Conservation (phyloP, 2,797 vertebrate species). For the Gallinago solitaria region DNA sequence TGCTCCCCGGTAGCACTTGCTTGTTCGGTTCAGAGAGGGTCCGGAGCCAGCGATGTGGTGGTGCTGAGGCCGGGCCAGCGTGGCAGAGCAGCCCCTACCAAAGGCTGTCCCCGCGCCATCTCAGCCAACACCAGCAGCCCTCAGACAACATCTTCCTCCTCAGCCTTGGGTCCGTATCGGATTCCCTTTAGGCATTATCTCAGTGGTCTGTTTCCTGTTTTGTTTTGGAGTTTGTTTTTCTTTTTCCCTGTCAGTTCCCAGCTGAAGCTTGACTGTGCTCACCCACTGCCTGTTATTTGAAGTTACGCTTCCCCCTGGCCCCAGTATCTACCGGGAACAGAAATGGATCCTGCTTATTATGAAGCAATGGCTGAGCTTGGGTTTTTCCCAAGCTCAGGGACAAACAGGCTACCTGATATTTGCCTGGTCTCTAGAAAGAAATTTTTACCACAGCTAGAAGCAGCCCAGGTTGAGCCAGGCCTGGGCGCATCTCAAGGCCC, state of each 20-base stretch:
- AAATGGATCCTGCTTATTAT: background rate
- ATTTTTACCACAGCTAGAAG: background rate
- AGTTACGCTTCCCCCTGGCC: background rate
- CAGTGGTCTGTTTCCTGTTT: background rate
- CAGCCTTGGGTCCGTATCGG: fast-evolving
- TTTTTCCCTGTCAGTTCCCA: background rate
- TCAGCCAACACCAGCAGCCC: fast-evolving
- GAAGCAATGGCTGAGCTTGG: fast-evolving
- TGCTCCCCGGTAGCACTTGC: background rate
- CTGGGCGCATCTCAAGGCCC: fast-evolving
- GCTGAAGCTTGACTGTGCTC: background rate
- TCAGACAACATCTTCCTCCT: fast-evolving
- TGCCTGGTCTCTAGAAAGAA: background rate
- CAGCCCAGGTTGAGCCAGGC: background rate
- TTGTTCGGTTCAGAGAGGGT: background rate
- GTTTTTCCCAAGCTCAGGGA: background rate
- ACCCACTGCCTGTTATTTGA: background rate
- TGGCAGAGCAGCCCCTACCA: fast-evolving
- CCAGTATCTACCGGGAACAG: background rate
- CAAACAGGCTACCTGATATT: background rate
- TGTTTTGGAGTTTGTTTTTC: background rate
- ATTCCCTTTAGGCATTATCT: background rate
- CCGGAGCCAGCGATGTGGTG: fast-evolving
- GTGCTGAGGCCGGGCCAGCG: fast-evolving
- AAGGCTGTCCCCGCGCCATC: fast-evolving